Conservation (phyloP, 30 jellyfish, hydroid and myxozoan genomes). For the Morbakka virulenta region DNA sequence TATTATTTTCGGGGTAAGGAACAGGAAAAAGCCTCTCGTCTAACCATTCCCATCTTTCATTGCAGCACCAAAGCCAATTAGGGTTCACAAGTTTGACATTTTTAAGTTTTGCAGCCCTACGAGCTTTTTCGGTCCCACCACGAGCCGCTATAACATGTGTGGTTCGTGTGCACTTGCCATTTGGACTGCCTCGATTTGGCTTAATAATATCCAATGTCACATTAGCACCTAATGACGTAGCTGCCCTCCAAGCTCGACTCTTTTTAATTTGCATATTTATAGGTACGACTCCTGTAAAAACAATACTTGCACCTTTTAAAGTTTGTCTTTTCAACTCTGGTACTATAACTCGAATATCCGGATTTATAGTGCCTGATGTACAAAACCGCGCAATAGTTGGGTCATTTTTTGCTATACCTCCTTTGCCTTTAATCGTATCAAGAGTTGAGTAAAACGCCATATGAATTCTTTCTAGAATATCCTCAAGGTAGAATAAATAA, state of each 20-base stretch:
- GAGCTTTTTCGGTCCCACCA: constrained; percentile 96
- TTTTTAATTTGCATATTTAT: constrained; percentile 60
- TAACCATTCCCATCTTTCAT: constrained; percentile 96
- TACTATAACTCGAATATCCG: constrained; percentile 76
- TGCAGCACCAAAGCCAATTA: constrained; percentile 95
- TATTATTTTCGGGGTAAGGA: constrained; percentile 20
- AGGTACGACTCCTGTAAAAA: constrained; percentile 94
- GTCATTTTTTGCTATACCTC: constrained; percentile 82
- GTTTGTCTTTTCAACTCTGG: constrained; percentile 86
- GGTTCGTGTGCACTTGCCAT: constrained; percentile 19
- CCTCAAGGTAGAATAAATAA: constrained; percentile 82
- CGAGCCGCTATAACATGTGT: constrained; percentile 98
- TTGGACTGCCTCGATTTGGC: not conserved
- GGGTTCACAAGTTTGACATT: constrained; percentile 82
- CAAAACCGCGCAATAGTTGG: constrained; percentile 70
- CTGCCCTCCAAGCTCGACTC: constrained; percentile 86
- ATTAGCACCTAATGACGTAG: constrained; percentile 86
- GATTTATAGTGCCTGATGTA: constrained; percentile 73
- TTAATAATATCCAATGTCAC: constrained; percentile 55
- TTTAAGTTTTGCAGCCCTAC: constrained; percentile 60
- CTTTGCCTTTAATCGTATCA: constrained; percentile 78
- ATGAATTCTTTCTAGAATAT: constrained; percentile 83
- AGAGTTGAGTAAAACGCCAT: constrained; percentile 75
- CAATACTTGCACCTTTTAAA: constrained; percentile 74
- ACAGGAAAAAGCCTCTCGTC: constrained; percentile 92